Conservation (phyloP, 2,888 invertebrate species). For the Thymelicus sylvestris region DNA sequence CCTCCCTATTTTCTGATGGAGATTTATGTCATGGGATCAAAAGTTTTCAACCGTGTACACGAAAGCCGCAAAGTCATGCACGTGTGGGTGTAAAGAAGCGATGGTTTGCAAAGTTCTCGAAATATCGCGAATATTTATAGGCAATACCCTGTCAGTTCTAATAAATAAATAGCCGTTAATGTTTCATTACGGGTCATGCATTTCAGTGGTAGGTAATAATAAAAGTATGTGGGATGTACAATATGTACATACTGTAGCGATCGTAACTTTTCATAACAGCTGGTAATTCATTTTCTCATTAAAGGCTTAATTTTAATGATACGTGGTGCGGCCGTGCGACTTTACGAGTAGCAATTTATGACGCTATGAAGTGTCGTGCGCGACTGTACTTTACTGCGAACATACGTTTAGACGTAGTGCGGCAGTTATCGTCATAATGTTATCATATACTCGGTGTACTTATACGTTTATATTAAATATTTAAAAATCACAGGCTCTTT, state of each 20-base stretch:
- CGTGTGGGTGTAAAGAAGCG: conserved; percentile 51
- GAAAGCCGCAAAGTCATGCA: conserved; percentile 46
- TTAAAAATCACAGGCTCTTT: not conserved
- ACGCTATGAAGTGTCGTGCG: conserved; percentile 59
- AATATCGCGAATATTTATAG: conserved; percentile 61
- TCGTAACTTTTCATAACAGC: conserved; percentile 62
- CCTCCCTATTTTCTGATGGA: conserved; percentile 84
- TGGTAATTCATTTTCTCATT: conserved; percentile 71
- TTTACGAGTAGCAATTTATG: conserved; percentile 63
- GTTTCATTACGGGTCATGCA: conserved; percentile 50
- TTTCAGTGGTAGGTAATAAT: conserved; percentile 58
- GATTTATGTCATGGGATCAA: conserved; percentile 84
- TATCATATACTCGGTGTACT: conserved; percentile 44
- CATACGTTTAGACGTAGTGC: conserved; percentile 44
- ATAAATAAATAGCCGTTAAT: conserved; percentile 53
- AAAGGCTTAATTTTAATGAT: conserved; percentile 72
- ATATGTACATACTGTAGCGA: conserved; percentile 48
- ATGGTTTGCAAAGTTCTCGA: conserved; percentile 52
- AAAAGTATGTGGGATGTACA: conserved; percentile 55
- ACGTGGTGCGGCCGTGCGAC: conserved; percentile 51
- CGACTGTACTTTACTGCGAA: conserved; percentile 52
- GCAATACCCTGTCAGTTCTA: conserved; percentile 64
- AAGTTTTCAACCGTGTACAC: conserved; percentile 77
- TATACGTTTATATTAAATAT: not conserved
- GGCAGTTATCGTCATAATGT: conserved; percentile 52